Base-by-base conservation (phyloP, 2,888 invertebrate genomes). In the Zeuzera pyrina region DNA sequence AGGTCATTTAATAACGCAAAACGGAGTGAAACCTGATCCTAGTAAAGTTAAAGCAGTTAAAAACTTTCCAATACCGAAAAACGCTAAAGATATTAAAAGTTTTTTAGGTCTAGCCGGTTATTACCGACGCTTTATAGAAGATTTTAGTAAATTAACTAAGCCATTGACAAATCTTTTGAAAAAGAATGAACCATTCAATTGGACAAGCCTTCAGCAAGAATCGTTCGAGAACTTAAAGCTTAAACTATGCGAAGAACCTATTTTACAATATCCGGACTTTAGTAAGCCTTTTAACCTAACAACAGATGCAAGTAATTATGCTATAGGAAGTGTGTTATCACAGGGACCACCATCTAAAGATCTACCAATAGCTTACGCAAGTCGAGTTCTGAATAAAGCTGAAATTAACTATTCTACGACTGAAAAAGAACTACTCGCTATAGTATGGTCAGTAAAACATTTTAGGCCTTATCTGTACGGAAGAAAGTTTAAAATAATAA, bases 71-170 rank as follows among this genome's bases (percentile, higher is more conserved):
- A 10, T 22, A 1, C 41, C 42, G 32, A 38, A 16, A 21, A 32
- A 26, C 12, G 29, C 30, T n/a, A 35, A 40, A 3, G 36, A 36
- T n/a, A 30, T 41, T 8, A 35, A 34, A 33, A 7, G 22, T 2
- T 35, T 38, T 11, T 10, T 36, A 15, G 36, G 34, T 13, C 16
- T 36, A n/a, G 39, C 42, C 0, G 49, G 53, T 0, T 67, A 60
- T 27, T 65, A 63, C 23, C 15, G 60, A 6, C 38, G 49, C 24
- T 65, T 63, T 29, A 56, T 67, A 7, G 22, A 35, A 27, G 29
- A 51, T 6, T 39, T 38, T 23, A 30, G 32, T 29, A 26, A 34
- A 34, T 8, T 38, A 8, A 25, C 25, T 13, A 10, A 33, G 21
- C 34, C 34, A 3, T 16, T 39, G 10, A 36, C 32, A 6, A 26